Percentiles rank a stretch among this genome's conserved stretches.
Evolutionary conservation across 1,140 invertebrate genomes (phyloP).

Genomic region (Protaetia brevitarsis): DNA sequence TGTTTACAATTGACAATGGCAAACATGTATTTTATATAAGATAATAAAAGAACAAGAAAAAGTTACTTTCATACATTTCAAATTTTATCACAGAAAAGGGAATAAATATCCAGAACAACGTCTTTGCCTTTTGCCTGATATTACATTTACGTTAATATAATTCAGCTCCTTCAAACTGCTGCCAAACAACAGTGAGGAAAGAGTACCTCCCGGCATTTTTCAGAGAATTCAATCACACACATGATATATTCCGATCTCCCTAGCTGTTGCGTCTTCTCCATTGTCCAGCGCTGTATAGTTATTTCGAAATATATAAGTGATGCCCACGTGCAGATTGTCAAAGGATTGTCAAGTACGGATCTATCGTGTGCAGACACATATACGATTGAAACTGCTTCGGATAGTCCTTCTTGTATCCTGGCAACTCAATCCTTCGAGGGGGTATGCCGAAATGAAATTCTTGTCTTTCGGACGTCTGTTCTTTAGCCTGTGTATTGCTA

Average conservation of each 20-base stretch:
- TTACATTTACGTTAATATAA: too few species aligned
- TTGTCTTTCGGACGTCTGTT: constrained; percentile 11
- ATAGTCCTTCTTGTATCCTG: constrained; percentile 9
- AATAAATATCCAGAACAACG: too few species aligned
- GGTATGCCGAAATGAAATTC: constrained; percentile 14
- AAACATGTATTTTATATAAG: too few species aligned
- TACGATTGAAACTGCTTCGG: not conserved
- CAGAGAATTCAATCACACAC: not conserved
- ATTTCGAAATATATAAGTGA: not conserved
- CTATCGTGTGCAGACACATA: not conserved
- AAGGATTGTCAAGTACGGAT: constrained; percentile 18
- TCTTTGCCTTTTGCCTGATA: too few species aligned
- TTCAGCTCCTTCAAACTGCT: too few species aligned
- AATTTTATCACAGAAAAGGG: too few species aligned
- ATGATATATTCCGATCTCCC: constrained; percentile 3
- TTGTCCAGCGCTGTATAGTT: not conserved
- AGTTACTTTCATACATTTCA: too few species aligned
- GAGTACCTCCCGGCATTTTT: not conserved
- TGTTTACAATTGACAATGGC: too few species aligned
- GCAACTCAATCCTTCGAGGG: constrained; percentile 16
- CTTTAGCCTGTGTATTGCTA: too few species aligned
- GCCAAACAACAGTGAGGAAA: too few species aligned
- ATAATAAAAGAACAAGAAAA: too few species aligned
- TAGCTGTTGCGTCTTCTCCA: not conserved
- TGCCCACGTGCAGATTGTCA: constrained; percentile 19